Conservation (phyloP, 92 coral and sea anemone species). For the Porites lobata region DNA sequence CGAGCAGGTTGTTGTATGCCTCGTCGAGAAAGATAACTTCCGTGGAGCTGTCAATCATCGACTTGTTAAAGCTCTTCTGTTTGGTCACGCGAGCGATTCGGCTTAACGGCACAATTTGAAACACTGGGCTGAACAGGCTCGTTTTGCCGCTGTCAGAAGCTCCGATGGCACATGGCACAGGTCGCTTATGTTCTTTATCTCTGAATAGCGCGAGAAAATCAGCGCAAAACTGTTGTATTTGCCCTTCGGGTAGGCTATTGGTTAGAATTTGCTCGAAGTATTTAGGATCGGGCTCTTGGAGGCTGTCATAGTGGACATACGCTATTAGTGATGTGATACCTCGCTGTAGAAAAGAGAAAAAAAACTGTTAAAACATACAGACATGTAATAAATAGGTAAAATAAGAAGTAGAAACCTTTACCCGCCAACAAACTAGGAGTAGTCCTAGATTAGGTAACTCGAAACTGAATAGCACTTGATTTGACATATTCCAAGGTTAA, state of each 20-base stretch:
- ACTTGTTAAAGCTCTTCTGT: too few relatives aligned
- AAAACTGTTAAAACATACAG: too few relatives aligned
- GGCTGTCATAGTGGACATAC: neutral
- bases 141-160: conserved; percentile 61
- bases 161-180: conserved; percentile 65
- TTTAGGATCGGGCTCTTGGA: conserved; percentile 27
- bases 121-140: conserved; percentile 44
- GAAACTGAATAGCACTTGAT: too few relatives aligned
- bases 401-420: too few relatives aligned
- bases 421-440: too few relatives aligned
- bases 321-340: conserved; percentile 16
- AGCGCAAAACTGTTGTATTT: conserved; percentile 1
- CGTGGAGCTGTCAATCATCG: too few relatives aligned
- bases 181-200: conserved; percentile 49
- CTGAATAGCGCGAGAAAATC: conserved; percentile 46
- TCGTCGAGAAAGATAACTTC: too few relatives aligned
- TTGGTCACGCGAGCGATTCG: too few relatives aligned
- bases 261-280: conserved; percentile 24
- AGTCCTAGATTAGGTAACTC: too few relatives aligned
- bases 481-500: too few relatives aligned
- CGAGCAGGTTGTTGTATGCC: too few relatives aligned
- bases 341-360: neutral
- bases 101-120: neutral
- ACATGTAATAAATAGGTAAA: too few relatives aligned
- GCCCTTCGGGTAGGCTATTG: conserved; percentile 32